These are phyloP conservation scores for Pteropus rufus DNA, from an alignment of 2,797 vertebrate species.

Conservation along the genomic window DNA sequence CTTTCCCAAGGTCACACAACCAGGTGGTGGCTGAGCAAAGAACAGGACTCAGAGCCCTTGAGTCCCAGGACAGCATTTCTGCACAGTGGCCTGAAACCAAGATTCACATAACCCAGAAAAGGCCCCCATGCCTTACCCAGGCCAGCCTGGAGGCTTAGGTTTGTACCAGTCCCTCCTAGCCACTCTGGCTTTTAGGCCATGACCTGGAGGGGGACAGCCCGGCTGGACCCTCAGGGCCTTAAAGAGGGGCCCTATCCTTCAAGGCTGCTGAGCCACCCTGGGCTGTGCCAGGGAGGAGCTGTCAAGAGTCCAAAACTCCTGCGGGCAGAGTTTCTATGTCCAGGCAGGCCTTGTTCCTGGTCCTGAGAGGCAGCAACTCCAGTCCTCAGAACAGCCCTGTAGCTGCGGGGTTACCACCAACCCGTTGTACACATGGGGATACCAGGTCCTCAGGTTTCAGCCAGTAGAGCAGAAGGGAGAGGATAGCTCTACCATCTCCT, in stretches of 20 bases:
- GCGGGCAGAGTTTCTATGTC: not conserved
- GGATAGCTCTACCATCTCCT: not conserved
- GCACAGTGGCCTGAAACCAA: not conserved
- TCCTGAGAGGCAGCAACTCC: not conserved
- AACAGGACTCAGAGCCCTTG: not conserved
- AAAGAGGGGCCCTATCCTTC: not conserved
- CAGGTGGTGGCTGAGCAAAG: not conserved
- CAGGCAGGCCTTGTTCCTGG: not conserved
- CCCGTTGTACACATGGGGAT: not conserved
- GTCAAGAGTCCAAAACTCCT: not conserved
- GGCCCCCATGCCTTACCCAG: not conserved
- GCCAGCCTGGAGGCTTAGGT: not conserved
- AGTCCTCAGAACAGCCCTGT: not conserved
- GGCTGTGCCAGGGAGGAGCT: not conserved
- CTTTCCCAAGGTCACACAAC: not conserved
- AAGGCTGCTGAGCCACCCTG: not conserved
- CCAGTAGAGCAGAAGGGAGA: not conserved
- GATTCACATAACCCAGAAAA: not conserved
- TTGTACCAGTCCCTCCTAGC: not conserved
- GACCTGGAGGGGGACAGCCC: accelerated
- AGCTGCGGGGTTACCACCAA: not conserved
- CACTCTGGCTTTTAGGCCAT: not conserved
- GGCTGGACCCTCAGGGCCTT: not conserved
- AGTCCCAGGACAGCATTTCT: not conserved
- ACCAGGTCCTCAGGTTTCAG: not conserved